Evolutionary conservation across 2,797 vertebrate genomes (phyloP), one percentile per base, ranked within the genome.

Genomic region (Spondyliosoma cantharus): DNA sequence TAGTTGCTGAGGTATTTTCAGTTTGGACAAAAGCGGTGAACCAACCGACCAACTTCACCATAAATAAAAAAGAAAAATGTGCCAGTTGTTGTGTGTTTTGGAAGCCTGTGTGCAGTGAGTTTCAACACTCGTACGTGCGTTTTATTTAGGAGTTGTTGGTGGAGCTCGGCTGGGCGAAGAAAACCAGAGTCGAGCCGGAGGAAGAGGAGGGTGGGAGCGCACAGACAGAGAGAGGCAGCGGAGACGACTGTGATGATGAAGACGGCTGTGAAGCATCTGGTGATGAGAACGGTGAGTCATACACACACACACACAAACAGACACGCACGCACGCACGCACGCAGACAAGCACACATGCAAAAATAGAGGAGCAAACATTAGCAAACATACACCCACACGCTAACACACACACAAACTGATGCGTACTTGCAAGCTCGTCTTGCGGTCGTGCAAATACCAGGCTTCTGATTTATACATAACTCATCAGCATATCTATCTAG

Each of bases 251-350:
- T 15, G 97, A 97, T 71, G 96, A 97, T 93, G 96, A 97, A 89
- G 96, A 97, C 62, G 96, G 96, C 69, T 97, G 96, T 84, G 95
- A 96, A 82, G 95, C 95, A 83, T 97, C 96, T 8, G 96, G 96
- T 24, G 93, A 94, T 22, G 84, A 86, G 68, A 90, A 66, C 8
- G 88, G 94, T 94, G 88, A 92, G 91, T 92, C 84, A 82, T 42
- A 32, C 19, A 32, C 25, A 19, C 58, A 60, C 46, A 29, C 50
- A 46, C 45, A 70, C 60, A 71, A 56, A 63, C 57, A 52, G n/a
- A n/a, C 54, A 74, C 45, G 24, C 62, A 46, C 45, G 68, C 60
- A 71, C 49, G 73, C 15, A 64, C 29, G 32, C 62, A 71, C 27
- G 42, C 52, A 74, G 24, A 83, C 60, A 57, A 22, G 15, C n/a